Conservation (phyloP, 2,888 invertebrate genomes). For the Philereme transversata region DNA sequence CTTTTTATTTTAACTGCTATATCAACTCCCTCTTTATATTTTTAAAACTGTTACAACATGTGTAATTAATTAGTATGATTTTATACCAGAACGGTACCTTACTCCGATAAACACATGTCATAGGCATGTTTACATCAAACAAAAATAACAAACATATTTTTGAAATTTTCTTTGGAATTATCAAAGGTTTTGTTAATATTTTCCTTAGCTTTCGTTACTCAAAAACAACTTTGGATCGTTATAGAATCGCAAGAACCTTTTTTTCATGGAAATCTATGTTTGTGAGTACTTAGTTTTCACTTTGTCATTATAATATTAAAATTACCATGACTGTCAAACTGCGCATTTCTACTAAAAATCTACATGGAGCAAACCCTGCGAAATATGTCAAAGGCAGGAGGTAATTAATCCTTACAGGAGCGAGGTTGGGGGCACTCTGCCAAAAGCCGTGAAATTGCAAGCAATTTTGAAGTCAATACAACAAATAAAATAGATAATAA, state of each 20-base stretch:
- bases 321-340: background rate
- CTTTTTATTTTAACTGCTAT: too few relatives aligned
- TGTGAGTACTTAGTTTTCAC: too few relatives aligned
- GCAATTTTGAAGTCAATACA: constrained; percentile 30
- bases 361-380: constrained; percentile 44
- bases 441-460: constrained; percentile 58
- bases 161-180: constrained; percentile 6
- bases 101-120: background rate
- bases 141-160: constrained; percentile 9
- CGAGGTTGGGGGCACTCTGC: constrained; percentile 39
- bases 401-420: constrained; percentile 49
- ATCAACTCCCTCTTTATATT: too few relatives aligned
- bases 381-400: constrained; percentile 56
- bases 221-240: background rate
- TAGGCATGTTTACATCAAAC: background rate
- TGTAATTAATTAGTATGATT: too few relatives aligned
- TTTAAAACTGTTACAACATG: too few relatives aligned
- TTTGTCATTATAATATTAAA: too few relatives aligned
- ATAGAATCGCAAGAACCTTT: too few relatives aligned
- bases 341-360: constrained; percentile 21
- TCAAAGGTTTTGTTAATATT: constrained; percentile 10
- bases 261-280: too few relatives aligned
- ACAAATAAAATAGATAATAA: too few relatives aligned
- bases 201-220: constrained; percentile 11
- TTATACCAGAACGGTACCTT: too few relatives aligned